These are phyloP conservation scores for Pollenia griseotomentosa DNA, from an alignment of 2,888 invertebrate genomes.

Conservation along the genomic window DNA sequence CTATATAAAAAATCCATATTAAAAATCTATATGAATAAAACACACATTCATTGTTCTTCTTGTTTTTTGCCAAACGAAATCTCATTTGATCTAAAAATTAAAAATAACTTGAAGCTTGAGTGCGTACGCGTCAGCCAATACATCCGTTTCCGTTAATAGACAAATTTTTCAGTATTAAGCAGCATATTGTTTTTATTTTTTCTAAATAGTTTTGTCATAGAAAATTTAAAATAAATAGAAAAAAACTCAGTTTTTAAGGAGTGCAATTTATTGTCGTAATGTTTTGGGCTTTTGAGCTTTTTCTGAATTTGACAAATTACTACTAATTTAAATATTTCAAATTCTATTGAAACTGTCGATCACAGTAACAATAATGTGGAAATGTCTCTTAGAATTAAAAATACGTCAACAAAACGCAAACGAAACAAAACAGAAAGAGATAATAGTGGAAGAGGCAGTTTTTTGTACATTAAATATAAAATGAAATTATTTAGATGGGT, in stretches of 20 bases:
- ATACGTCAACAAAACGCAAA: conserved; percentile 39
- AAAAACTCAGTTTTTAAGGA: conserved; percentile 48
- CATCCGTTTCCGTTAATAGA: conserved; percentile 82
- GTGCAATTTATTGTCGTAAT: conserved; percentile 54
- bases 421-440: neutral
- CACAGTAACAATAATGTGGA: conserved; percentile 34
- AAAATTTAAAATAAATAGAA: conserved; percentile 42
- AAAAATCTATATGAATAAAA: conserved; percentile 44
- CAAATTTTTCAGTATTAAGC: conserved; percentile 14
- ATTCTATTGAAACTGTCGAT: conserved; percentile 70
- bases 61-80: conserved; percentile 20
- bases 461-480: neutral
- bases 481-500: neutral
- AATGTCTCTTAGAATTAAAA: conserved; percentile 10
- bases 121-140: conserved; percentile 82
- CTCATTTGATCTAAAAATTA: conserved; percentile 24
- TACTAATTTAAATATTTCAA: conserved; percentile 68
- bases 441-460: neutral
- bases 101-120: conserved; percentile 76
- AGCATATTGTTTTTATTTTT: conserved; percentile 11
- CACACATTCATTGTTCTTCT: conserved; percentile 24
- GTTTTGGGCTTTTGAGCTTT: neutral
- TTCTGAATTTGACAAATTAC: conserved; percentile 66
- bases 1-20: conserved; percentile 3
- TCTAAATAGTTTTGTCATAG: conserved; percentile 15